These are phyloP conservation scores for Sphaeridia pumilis DNA, from an alignment of 2,888 invertebrate species.

Conservation along the genomic window DNA sequence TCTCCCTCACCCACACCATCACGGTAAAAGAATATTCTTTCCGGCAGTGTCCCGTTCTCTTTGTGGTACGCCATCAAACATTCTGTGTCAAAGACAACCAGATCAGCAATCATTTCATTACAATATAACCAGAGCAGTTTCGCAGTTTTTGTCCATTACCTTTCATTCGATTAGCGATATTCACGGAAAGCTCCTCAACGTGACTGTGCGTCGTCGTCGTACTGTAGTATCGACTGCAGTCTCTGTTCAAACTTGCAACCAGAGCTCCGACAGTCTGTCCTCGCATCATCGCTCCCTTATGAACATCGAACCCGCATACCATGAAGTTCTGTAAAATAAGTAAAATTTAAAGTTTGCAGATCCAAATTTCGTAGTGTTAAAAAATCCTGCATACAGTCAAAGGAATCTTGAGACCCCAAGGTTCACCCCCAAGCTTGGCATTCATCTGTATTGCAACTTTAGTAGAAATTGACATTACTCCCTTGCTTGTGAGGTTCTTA, in stretches of 20 bases:
- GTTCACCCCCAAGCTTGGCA: slow-evolving; percentile 67
- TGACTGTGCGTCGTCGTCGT: slow-evolving; percentile 54
- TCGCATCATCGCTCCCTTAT: slow-evolving; percentile 62
- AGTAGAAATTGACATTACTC: slow-evolving; percentile 36
- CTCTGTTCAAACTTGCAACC: slow-evolving; percentile 54
- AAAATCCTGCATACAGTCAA: slow-evolving; percentile 37
- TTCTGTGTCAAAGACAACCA: neutral
- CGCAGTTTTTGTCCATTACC: too few relatives aligned
- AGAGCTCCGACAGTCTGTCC: slow-evolving; percentile 54
- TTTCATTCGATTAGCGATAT: neutral
- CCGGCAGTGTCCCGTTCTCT: slow-evolving; percentile 48
- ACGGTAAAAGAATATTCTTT: slow-evolving; percentile 68
- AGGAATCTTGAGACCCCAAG: slow-evolving; percentile 68
- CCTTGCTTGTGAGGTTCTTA: slow-evolving; percentile 26
- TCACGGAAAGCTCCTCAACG: slow-evolving; percentile 13
- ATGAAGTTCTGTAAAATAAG: slow-evolving; percentile 34
- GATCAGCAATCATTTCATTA: neutral
- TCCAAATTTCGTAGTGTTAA: slow-evolving; percentile 38
- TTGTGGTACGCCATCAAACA: slow-evolving; percentile 47
- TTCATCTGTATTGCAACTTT: slow-evolving; percentile 48
- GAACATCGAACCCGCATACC: slow-evolving; percentile 56
- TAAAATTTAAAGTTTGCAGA: neutral
- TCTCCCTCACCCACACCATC: slow-evolving; percentile 94
- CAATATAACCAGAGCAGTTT: too few relatives aligned
- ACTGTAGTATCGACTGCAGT: slow-evolving; percentile 57